Conservation (phyloP, 2,113 vertebrate species). For the Girardinichthys multiradiatus region DNA sequence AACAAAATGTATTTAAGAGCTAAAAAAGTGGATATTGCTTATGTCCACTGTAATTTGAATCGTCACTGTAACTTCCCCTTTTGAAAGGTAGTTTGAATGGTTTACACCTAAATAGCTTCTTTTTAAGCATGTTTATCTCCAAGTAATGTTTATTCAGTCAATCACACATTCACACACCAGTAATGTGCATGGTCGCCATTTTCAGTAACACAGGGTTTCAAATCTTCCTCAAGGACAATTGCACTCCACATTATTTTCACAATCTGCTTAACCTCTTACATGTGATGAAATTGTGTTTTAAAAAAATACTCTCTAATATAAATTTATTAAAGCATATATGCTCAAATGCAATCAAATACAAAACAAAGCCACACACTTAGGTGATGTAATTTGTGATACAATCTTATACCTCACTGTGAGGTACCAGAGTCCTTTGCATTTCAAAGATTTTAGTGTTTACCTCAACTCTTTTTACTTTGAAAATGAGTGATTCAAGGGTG, state of each 20-base stretch:
- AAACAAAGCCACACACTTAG: conserved; percentile 17
- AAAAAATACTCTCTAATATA: background rate
- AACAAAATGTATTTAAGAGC: too few species aligned
- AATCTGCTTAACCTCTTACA: background rate
- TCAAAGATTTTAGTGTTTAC: conserved; percentile 59
- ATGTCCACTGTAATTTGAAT: background rate
- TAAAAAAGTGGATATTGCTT: too few species aligned
- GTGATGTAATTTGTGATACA: conserved; percentile 2
- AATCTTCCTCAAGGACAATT: background rate
- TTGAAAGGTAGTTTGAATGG: background rate
- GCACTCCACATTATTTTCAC: background rate
- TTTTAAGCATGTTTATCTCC: background rate
- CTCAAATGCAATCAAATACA: conserved; percentile 23
- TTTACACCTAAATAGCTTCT: background rate
- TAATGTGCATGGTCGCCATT: background rate
- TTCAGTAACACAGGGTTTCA: background rate
- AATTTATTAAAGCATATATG: conserved; percentile 10
- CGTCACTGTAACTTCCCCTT: background rate
- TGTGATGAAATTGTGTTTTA: background rate
- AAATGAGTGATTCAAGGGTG: conserved; percentile 69
- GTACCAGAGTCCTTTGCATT: conserved; percentile 43
- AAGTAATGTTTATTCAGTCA: background rate
- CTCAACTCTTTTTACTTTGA: conserved; percentile 51
- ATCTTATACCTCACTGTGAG: conserved; percentile 7
- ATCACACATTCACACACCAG: background rate